Evolutionary conservation across 2,113 vertebrate genomes (phyloP).

Genomic region (Micronycteris hirsuta): DNA sequence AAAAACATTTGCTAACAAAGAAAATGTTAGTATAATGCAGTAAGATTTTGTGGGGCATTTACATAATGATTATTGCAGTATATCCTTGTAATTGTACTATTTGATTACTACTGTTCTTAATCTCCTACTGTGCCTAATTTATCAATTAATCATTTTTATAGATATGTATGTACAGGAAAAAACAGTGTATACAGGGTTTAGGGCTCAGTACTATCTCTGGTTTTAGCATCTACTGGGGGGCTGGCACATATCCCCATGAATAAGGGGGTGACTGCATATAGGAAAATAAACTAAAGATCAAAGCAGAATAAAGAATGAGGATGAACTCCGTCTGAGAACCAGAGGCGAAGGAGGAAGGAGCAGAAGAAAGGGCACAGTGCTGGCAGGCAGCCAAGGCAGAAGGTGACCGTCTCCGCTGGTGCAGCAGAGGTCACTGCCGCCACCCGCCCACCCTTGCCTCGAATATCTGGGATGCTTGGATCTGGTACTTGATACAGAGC

Average conservation of each 20-base stretch:
- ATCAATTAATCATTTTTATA: background rate
- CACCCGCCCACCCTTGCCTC: too few species aligned
- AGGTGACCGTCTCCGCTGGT: background rate
- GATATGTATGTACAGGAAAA: background rate
- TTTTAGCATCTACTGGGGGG: background rate
- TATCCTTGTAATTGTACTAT: background rate
- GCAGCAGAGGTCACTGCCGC: background rate
- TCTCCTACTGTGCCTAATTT: background rate
- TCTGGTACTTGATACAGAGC: background rate
- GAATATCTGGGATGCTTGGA: background rate
- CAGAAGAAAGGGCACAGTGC: background rate
- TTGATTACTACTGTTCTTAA: background rate
- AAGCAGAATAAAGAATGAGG: background rate
- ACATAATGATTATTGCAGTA: background rate
- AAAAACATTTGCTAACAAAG: background rate
- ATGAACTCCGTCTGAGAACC: background rate
- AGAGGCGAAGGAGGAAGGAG: background rate
- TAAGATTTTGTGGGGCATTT: background rate
- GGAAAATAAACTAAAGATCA: constrained; percentile 15
- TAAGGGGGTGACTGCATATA: background rate
- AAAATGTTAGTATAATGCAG: background rate
- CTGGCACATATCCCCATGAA: background rate
- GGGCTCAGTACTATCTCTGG: background rate
- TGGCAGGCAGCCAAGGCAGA: background rate
- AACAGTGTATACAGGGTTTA: background rate